Evolutionary conservation across 1,140 invertebrate species (phyloP).

Genomic region (Galleria mellonella): DNA sequence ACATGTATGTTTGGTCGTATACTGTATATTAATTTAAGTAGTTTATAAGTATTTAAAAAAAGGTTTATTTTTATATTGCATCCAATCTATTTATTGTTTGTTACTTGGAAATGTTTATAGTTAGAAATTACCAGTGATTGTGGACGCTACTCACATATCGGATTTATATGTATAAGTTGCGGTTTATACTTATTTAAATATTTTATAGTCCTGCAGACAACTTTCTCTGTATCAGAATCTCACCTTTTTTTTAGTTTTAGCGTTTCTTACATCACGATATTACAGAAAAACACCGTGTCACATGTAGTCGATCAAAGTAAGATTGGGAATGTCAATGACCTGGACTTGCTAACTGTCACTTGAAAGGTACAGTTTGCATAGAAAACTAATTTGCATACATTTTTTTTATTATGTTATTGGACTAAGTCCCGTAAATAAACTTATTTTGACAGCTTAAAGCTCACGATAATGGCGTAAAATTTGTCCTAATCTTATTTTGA

Average conservation of each 20-base stretch:
- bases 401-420: too few relatives aligned
- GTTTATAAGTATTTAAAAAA: constrained; percentile 66
- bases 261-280: constrained; percentile 48
- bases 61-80: constrained; percentile 68
- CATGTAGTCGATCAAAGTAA: too few relatives aligned
- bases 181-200: constrained; percentile 62
- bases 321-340: too few relatives aligned
- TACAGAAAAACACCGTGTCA: constrained; percentile 11
- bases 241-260: constrained; percentile 49
- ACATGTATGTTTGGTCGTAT: constrained; percentile 8
- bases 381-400: too few relatives aligned
- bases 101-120: constrained; percentile 41
- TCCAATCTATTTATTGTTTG: constrained; percentile 67
- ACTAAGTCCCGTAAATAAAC: too few relatives aligned
- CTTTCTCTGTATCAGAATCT: constrained; percentile 63
- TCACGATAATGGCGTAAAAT: too few relatives aligned
- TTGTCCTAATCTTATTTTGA: too few relatives aligned
- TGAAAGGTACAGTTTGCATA: too few relatives aligned
- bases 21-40: constrained; percentile 42
- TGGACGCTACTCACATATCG: constrained; percentile 26
- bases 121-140: constrained; percentile 9
- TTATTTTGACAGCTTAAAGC: too few relatives aligned
- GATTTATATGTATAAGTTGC: constrained; percentile 52
- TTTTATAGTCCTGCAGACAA: constrained; percentile 34
- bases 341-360: too few relatives aligned